Evolutionary conservation across 35 echinoderm and acorn worm species (phyloP), one percentile per base, ranked within the genome.

Genomic region (Eucidaris tribuloides): DNA sequence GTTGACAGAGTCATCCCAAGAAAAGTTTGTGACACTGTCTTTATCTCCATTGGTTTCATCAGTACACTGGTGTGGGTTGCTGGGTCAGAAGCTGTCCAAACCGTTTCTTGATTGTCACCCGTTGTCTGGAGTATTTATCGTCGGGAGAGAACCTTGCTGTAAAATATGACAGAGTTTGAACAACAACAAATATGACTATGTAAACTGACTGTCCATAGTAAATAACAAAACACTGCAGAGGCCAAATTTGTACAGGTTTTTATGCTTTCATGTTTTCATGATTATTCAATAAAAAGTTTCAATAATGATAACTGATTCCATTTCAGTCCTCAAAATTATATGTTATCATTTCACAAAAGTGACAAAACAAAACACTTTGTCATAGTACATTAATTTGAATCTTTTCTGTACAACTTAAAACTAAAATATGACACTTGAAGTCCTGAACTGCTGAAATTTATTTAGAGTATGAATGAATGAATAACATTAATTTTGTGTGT

Each of bases 141-240:
- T 97, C 94, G 40, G 94, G 94, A 57, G 94, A 97, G 71, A 97
- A 97, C 35, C 94, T 65, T 19, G 90, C 93, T 96, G 83, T 55
- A 85, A 85, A 44, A 46, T 62, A 41, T 20, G 71, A 65, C 49
- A 45, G 57, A 64, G 3, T 32, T n/a, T 15, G 37, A 81, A 90
- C 24, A 48, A 34, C 79, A 29, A 7, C 5, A 31, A 89, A 3
- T 48, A n/a, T 45, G 39, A 0, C 5, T 25, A 5, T 19, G 48
- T 20, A 54, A 24, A 14, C 2, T 3, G 1, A 76, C 0, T 37
- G 29, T 76, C 19, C 27, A 1, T 76, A 44, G 30, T 40, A 20
- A 29, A 38, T 44, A 20, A 30, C 32, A 36, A 7, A 18, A 36
- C 70, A 2, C 7, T 5, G 9, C 0, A 20, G 18, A 25, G 1